Base-by-base conservation (phyloP, 2,113 vertebrate genomes). In the Grus americana region DNA sequence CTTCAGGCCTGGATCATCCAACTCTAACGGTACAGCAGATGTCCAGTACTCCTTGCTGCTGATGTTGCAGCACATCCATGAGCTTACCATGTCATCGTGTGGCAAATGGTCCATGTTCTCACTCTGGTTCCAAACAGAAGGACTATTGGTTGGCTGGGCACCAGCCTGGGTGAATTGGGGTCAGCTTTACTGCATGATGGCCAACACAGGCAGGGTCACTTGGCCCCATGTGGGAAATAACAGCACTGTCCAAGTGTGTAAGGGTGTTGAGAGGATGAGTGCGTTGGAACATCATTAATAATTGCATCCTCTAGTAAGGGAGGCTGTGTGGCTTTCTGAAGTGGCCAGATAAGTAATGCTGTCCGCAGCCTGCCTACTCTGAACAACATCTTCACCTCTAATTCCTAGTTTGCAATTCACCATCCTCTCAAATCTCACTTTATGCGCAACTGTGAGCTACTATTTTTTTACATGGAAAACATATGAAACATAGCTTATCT, bases 61-160 rank as follows among this genome's bases (percentile, higher is more conserved):
- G 38, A 9, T 14, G 11, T 26, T 40, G 47, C 44, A 40, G 29
- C 5, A 14, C 5, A 12, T 24, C 58, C 46, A 5, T 3, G 8
- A 57, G 13, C 24, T 79, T 4, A 7, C 16, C 5, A 5, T 19
- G 29, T 8, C 34, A 3, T 20, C 3, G 0, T 26, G 32, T 52
- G 57, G 6, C 67, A 71, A 42, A 63, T 15, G 27, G 32, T 17
- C 22, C 23, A 2, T 55, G 18, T 42, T 71, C 32, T 79, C 6
- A 1, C 7, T n/a, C 47, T 5, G 9, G 14, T 57, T 49, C 26
- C 49, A 42, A 62, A 20, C 32, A 66, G n/a, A 52, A 63, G 22
- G 40, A 18, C 18, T 20, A 5, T 8, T 7, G 8, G 10, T 5
- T 32, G 23, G 4, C 38, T 40, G 62, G 79, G 11, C 40, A 14